Evolutionary conservation across 2,797 vertebrate genomes (phyloP).

Genomic region (Austrolebias charrua): DNA sequence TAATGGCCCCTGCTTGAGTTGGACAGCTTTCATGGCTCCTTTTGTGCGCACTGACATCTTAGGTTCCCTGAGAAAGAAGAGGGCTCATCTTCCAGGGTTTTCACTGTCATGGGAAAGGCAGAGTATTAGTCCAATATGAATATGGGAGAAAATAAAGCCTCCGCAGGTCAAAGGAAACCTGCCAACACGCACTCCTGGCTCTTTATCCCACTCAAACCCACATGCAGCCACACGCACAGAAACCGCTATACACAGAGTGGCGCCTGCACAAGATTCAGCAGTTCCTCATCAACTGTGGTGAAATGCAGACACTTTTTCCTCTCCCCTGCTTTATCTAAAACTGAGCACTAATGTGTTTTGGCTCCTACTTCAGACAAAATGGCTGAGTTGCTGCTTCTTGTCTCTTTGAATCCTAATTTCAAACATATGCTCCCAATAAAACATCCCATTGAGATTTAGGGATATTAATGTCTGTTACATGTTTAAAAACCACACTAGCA

Average conservation of each 20-base stretch:
- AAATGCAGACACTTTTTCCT: conserved; percentile 28
- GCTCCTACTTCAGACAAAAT: conserved; percentile 42
- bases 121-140: conserved; percentile 69
- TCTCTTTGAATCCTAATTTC: conserved; percentile 48
- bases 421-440: conserved; percentile 49
- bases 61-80: conserved; percentile 71
- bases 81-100: conserved; percentile 65
- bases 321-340: conserved; percentile 47
- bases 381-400: conserved; percentile 30
- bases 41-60: conserved; percentile 76
- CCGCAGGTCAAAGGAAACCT: conserved; percentile 70
- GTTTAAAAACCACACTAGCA: conserved; percentile 27
- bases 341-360: conserved; percentile 42
- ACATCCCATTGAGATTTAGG: conserved; percentile 44
- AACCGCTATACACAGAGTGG: conserved; percentile 1
- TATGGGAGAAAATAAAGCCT: conserved; percentile 69
- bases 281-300: conserved; percentile 15
- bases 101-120: conserved; percentile 72
- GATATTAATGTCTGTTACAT: conserved; percentile 32
- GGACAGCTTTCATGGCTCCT: conserved; percentile 74
- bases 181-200: conserved; percentile 60
- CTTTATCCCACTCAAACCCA: conserved; percentile 57
- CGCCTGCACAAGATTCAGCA: conserved; percentile 13
- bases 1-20: conserved; percentile 80
- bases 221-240: conserved; percentile 17